Base-by-base conservation (phyloP, 2,113 vertebrate species). In the Menidia beryllina region DNA sequence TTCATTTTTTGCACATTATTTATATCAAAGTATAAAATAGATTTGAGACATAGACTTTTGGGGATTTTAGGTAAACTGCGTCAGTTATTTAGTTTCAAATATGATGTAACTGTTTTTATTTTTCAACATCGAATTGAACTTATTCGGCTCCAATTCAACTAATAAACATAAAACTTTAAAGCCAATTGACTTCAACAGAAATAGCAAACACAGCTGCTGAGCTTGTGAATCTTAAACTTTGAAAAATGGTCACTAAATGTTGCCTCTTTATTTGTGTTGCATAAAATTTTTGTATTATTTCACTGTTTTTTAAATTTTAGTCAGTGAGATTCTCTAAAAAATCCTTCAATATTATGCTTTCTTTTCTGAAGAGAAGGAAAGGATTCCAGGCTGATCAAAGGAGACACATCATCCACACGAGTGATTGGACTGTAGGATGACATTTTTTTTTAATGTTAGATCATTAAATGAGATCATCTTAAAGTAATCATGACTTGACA, bases 391-490 rank as follows among this genome's bases (percentile, higher is more conserved):
- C 72, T 84, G 71, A 82, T 77, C 72, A 68, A 73, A 51, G 50
- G 61, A 80, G 47, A 55, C 52, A 72, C 69, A 66, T 79, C 39
- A 81, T 34, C 30, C 5, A 6, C 30, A 34, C 7, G 2, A 61
- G 69, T 74, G 47, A 5, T 8, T 76, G 49, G 24, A 59, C 67
- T 64, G 50, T 3, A 3, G 65, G 57, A 25, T 14, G 9, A 84
- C 82, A 85, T 83, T 51, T 84, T 47, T n/a, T 68, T 54, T 52
- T 79, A 86, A 86, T 77, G 79, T 87, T 84, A 80, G 77, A 81
- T 88, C 90, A 89, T 89, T 79, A 87, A 82, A 92, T 92, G 77
- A 91, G 81, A 68, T 90, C 89, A 91, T 82, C 43, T 68, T 60
- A 69, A 71, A 89, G 67, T 75, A 88, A 91, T 92, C 84, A 86